Conservation (phyloP, 2,113 vertebrate species). For the Tringa solitaria region DNA sequence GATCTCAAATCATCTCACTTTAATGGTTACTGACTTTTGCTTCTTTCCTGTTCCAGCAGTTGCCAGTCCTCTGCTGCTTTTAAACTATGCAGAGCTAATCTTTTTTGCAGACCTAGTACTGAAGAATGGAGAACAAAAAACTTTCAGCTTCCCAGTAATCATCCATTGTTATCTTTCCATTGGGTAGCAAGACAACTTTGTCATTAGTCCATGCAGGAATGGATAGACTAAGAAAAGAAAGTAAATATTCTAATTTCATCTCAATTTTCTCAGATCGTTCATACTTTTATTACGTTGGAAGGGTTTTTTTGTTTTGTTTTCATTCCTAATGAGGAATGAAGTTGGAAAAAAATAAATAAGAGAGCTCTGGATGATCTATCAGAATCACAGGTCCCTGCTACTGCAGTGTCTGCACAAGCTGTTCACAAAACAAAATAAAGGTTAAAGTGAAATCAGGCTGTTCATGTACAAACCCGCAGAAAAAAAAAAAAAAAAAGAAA, state of each 20-base stretch:
- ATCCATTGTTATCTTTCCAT: neutral
- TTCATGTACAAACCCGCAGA: neutral
- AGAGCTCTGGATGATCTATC: neutral
- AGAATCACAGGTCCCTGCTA: neutral
- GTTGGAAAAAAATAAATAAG: neutral
- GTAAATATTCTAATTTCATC: neutral
- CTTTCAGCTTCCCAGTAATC: neutral
- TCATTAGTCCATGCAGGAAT: neutral
- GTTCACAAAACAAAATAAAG: neutral
- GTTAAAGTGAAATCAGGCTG: neutral
- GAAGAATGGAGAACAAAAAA: neutral
- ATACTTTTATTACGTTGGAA: neutral
- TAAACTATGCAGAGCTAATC: neutral
- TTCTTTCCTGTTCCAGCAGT: neutral
- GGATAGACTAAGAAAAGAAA: neutral
- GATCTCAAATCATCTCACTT: neutral
- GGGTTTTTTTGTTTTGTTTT: neutral
- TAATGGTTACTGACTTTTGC: neutral
- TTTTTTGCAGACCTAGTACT: neutral
- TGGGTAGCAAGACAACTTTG: neutral
- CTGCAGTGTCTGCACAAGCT: neutral
- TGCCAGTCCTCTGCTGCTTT: neutral
- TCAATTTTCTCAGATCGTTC: neutral
- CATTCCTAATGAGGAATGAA: neutral
- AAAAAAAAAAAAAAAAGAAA: neutral